Evolutionary conservation across 1,140 invertebrate genomes (phyloP).

Genomic region (Apocrypta bakeri): DNA sequence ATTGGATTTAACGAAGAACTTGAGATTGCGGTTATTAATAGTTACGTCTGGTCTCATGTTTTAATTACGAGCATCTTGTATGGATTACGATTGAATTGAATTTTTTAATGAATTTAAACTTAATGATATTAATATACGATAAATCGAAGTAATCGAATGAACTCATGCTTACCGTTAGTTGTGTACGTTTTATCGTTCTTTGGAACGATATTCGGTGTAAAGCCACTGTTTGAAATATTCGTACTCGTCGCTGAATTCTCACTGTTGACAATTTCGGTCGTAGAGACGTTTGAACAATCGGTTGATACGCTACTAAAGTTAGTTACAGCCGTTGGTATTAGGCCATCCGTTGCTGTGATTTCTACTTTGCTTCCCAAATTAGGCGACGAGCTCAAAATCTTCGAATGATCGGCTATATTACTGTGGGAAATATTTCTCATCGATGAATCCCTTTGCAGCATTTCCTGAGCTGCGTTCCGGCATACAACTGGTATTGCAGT

Average conservation of each 20-base stretch:
- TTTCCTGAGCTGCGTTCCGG: not conserved
- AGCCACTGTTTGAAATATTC: not conserved
- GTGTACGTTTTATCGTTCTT: slow-evolving; percentile 21
- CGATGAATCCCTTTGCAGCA: not conserved
- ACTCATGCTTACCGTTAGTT: slow-evolving; percentile 20
- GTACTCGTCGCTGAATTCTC: not conserved
- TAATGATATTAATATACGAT: too few relatives aligned
- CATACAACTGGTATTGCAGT: not conserved
- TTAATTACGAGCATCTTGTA: too few relatives aligned
- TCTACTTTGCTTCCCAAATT: not conserved
- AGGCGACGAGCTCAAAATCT: slow-evolving; percentile 30
- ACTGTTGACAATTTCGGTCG: not conserved
- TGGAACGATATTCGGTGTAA: not conserved
- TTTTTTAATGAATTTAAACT: too few relatives aligned
- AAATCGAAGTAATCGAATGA: too few relatives aligned
- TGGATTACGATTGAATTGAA: too few relatives aligned
- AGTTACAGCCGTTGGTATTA: not conserved
- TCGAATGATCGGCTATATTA: slow-evolving; percentile 11
- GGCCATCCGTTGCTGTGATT: not conserved
- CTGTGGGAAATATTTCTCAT: not conserved
- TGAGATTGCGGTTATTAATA: not conserved
- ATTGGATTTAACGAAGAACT: not conserved
- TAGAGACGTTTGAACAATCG: not conserved
- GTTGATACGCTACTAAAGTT: not conserved
- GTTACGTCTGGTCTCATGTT: too few relatives aligned